Evolutionary conservation across 2,888 invertebrate species (phyloP).

Genomic region (Torymus auratus): DNA sequence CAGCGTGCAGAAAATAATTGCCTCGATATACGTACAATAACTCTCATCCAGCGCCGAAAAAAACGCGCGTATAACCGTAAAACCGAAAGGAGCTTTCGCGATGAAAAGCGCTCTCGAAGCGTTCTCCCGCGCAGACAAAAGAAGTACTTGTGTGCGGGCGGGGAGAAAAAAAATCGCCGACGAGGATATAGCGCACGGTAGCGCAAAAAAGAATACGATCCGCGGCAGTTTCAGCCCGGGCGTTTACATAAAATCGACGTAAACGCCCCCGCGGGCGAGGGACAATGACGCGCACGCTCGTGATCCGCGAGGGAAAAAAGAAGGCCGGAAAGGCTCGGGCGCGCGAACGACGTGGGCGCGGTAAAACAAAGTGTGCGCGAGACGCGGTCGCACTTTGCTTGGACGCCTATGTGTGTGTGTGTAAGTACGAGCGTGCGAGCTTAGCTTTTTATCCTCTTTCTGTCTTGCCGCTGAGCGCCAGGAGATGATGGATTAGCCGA

Average conservation of each 20-base stretch:
- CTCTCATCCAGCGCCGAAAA: neutral
- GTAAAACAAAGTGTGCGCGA: slow-evolving; percentile 38
- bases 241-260: slow-evolving; percentile 43
- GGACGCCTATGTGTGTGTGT: neutral
- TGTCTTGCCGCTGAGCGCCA: slow-evolving; percentile 15
- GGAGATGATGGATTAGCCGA: slow-evolving; percentile 50
- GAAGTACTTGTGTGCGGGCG: no score
- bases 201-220: neutral
- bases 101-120: no score
- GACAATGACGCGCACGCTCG: slow-evolving; percentile 5
- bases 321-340: neutral
- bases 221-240: slow-evolving; percentile 1
- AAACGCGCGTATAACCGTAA: neutral
- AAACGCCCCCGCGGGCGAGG: neutral
- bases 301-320: neutral
- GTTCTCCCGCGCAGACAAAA: no score
- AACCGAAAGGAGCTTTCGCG: neutral
- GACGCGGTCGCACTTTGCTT: neutral
- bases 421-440: no score
- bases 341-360: neutral
- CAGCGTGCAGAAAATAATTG: no score
- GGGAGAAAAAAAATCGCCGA: neutral
- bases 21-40: neutral
- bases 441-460: slow-evolving; percentile 36
- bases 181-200: neutral